Evolutionary conservation across 2,888 invertebrate species (phyloP), one percentile per base, ranked within the genome.

Genomic region (Amblyjoppa fuscipennis): DNA sequence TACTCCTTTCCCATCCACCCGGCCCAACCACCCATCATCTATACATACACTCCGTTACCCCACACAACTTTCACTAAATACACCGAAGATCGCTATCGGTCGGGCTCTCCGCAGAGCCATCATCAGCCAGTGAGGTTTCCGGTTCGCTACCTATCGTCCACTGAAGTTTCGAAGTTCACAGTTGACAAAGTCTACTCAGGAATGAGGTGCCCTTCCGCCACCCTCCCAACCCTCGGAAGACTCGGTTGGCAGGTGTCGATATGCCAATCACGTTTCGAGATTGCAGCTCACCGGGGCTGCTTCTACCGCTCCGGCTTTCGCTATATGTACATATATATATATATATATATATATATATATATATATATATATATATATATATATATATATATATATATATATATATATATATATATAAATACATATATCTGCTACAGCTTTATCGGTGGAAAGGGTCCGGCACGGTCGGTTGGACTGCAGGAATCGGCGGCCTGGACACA

Each of bases 221-320:
- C 61, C 31, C 61, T 34, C 61, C 68, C 68, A 3, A 13, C 45
- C 45, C 45, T 45, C 45, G 68, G 82, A 85, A 82, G 85, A 85
- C 71, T 85, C 68, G 76, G 83, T 83, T 88, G 91, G 86, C 90
- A 91, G 89, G 89, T 91, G 91, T 91, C 92, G 92, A 92, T 91
- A 92, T 82, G 92, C 91, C 92, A 89, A 92, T 92, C 92, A 89
- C 84, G 81, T 79, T 71, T 87, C 76, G 88, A 85, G 88, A 92
- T 91, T 88, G 88, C 84, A 87, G 87, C 84, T 45, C 45, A 45
- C 45, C 45, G 88, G 80, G 81, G 76, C 76, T 49, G 70, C 45
- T 51, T 16, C 79, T 59, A 49, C 77, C 53, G 61, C 81, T 70
- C 51, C 56, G 49, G 85, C 78, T 78, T 75, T 85, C 75, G 51